phyloP scores from a whole-genome alignment of 2,888 invertebrate species.

The Hemistola chrysoprasaria region DNA sequence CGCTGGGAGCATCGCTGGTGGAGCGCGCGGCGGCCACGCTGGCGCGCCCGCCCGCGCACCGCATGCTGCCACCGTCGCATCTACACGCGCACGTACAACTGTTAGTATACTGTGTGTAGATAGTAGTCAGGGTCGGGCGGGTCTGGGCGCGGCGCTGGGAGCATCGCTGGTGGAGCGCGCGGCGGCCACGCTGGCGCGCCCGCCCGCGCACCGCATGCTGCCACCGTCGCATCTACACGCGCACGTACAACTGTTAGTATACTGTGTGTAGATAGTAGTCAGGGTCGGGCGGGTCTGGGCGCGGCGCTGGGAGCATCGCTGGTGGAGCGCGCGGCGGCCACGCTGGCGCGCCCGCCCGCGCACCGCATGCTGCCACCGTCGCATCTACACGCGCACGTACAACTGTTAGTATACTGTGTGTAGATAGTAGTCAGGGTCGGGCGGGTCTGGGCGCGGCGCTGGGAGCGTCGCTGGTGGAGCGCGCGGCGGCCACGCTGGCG shows the following conservation, averaged over 20 bases:
- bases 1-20: too few species aligned
- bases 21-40: too few species aligned
- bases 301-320: too few species aligned
- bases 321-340: too few species aligned
- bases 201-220: constrained; percentile 59
- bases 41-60: constrained; percentile 66
- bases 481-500: constrained; percentile 57
- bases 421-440: constrained; percentile 31
- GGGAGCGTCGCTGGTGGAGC: constrained; percentile 61
- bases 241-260: constrained; percentile 59
- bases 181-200: constrained; percentile 59
- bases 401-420: constrained; percentile 1
- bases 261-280: not conserved
- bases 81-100: constrained; percentile 41
- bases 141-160: constrained; percentile 38
- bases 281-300: too few species aligned
- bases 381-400: constrained; percentile 50
- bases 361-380: constrained; percentile 58
- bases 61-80: constrained; percentile 56
- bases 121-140: constrained; percentile 32
- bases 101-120: constrained; percentile 11
- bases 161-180: constrained; percentile 64
- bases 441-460: constrained; percentile 37
- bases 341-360: constrained; percentile 62
- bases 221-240: constrained; percentile 60